Base-by-base conservation (phyloP, 2,797 vertebrate genomes). In the Tokudaia tokunoshimensis region DNA sequence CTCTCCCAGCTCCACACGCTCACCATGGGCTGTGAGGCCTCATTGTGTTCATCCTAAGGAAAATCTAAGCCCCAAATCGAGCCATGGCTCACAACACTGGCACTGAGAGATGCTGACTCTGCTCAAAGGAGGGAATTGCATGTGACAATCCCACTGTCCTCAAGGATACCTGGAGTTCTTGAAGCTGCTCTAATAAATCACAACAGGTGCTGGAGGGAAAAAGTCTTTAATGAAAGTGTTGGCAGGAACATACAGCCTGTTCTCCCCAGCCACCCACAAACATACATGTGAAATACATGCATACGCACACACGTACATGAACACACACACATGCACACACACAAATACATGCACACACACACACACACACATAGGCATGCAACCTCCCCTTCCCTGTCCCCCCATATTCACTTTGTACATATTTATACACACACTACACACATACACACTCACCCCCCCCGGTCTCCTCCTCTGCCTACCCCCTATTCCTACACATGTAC, bases 101-200 rank as follows among this genome's bases (percentile, higher is more conserved):
- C 57, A 41, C 67, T 76, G 67, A 63, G 78, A 87, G 72, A 70
- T 13, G 52, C 65, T 91, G 11, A 87, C 93, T 75, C 72, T 94
- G 31, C 72, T 94, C 41, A 15, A 47, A 87, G 22, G 89, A 92
- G 14, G 70, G 8, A 79, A 41, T 31, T 79, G 63, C 17, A 37
- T 52, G 76, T 65, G 74, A 55, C 15, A 44, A 65, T 63, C 78
- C 22, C 14, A 24, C 41, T 50, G 29, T 29, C 78, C 37, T 37
- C 29, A 94, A 75, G 52, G 74, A 87, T 14, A 79, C 72, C 19
- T 81, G 37, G 59, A 41, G 74, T 91, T 85, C 59, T 41, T 83
- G 74, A 75, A 17, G 13, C 44, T 59, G 14, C 7, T 24, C 6
- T 41, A 85, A 47, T 47, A 89, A 91, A 55, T 59, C 31, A 8